Evolutionary conservation across 2,113 vertebrate genomes (phyloP).

Genomic region (Gopherus evgoodei): DNA sequence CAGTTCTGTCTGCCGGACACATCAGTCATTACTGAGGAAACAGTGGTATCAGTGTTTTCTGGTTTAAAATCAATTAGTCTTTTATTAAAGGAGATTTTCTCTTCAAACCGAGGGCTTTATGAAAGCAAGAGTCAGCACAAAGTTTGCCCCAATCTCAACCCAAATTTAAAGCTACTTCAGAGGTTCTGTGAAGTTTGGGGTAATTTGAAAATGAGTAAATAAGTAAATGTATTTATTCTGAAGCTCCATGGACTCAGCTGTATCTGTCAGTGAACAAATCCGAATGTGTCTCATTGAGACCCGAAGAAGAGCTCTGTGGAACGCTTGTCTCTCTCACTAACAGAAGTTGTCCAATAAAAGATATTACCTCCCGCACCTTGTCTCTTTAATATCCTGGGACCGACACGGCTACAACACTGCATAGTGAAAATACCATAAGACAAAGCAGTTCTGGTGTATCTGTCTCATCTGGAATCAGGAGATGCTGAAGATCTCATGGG

Average conservation of each 20-base stretch:
- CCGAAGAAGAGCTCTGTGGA: background rate
- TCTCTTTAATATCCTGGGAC: background rate
- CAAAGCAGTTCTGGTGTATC: background rate
- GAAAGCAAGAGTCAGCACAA: background rate
- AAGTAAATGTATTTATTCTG: background rate
- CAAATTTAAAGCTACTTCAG: background rate
- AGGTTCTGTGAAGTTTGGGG: background rate
- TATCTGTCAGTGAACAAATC: background rate
- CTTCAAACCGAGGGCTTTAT: background rate
- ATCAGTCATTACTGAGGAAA: background rate
- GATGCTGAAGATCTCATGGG: background rate
- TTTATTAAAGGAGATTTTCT: background rate
- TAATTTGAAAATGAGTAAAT: background rate
- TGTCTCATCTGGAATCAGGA: background rate
- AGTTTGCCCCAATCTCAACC: background rate
- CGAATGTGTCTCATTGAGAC: background rate
- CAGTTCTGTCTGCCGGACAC: background rate
- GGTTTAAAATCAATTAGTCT: background rate
- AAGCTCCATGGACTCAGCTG: background rate
- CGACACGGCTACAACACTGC: background rate
- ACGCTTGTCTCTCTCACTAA: background rate
- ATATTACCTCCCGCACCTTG: background rate
- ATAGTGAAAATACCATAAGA: background rate
- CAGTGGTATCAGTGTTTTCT: background rate
- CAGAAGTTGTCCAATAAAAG: background rate